Evolutionary conservation across 2,888 invertebrate species (phyloP).

Genomic region (Drosophila mimetica): DNA sequence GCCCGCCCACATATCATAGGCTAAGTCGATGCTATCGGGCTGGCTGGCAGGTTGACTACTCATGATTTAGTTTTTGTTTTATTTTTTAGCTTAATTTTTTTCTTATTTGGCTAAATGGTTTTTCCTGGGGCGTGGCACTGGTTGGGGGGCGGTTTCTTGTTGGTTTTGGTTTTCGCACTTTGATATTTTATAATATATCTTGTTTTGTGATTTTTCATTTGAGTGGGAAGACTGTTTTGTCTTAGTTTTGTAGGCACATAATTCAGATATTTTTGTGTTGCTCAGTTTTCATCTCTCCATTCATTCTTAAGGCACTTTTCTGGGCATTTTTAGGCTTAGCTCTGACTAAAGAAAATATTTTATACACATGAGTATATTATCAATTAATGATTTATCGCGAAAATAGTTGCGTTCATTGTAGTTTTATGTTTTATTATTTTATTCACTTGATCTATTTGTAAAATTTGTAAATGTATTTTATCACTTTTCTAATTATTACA

Average conservation of each 20-base stretch:
- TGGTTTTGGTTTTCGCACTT: constrained; percentile 48
- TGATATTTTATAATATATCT: constrained; percentile 5
- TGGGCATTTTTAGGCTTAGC: constrained; percentile 48
- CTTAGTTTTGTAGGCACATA: constrained; percentile 63
- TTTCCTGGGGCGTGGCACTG: constrained; percentile 65
- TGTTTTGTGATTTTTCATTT: constrained; percentile 6
- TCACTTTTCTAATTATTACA: too few relatives aligned
- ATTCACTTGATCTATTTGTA: neutral
- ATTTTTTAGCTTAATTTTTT: constrained; percentile 7
- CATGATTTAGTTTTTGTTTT: constrained; percentile 70
- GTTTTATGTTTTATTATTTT: neutral
- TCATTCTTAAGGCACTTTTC: constrained; percentile 54
- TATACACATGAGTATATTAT: neutral
- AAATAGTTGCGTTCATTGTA: neutral
- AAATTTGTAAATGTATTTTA: too few relatives aligned
- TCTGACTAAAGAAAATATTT: constrained; percentile 1
- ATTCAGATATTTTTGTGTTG: constrained; percentile 30
- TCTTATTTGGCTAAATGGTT: constrained; percentile 44
- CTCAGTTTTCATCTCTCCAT: constrained; percentile 13
- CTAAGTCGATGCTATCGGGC: constrained; percentile 89
- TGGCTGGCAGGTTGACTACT: constrained; percentile 84
- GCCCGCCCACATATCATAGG: constrained; percentile 95
- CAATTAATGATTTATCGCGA: neutral
- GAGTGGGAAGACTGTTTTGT: constrained; percentile 57
- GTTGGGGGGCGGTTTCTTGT: constrained; percentile 22